Percentiles rank a stretch among this genome's conserved stretches.
These are phyloP conservation scores for Andrena bucephala DNA, from an alignment of 2,888 invertebrate species.

Conservation along the genomic window DNA sequence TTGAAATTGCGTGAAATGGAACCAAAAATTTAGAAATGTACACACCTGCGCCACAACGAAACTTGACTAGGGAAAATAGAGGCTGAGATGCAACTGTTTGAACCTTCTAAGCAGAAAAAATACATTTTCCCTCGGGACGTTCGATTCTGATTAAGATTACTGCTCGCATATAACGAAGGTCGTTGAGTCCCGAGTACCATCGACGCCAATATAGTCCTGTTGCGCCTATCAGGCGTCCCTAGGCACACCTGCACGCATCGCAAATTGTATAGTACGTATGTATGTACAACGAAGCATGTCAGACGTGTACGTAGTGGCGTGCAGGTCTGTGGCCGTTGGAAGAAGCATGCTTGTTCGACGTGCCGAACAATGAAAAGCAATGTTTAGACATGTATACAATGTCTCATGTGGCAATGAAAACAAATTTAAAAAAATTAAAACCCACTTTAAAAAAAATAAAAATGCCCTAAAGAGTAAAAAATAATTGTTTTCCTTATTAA, in stretches of 20 bases:
- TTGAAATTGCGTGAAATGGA: not conserved
- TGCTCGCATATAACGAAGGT: constrained; percentile 56
- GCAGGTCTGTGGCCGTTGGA: constrained; percentile 54
- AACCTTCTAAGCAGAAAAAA: constrained; percentile 36
- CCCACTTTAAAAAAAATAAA: no score
- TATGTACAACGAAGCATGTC: constrained; percentile 59
- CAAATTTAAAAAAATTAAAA: not conserved
- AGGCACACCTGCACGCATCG: constrained; percentile 58
- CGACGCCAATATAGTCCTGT: constrained; percentile 31
- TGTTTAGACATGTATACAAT: constrained; percentile 19
- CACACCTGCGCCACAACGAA: not conserved
- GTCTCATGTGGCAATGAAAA: constrained; percentile 4
- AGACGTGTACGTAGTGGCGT: constrained; percentile 60
- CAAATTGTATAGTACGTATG: constrained; percentile 45
- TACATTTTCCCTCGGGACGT: constrained; percentile 44
- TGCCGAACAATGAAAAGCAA: constrained; percentile 31
- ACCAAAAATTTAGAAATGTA: not conserved
- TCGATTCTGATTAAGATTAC: constrained; percentile 52
- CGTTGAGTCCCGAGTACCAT: constrained; percentile 26
- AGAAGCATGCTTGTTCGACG: constrained; percentile 24
- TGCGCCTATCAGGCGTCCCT: constrained; percentile 33
- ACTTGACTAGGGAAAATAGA: constrained; percentile 16
- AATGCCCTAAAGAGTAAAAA: no score
- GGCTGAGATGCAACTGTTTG: constrained; percentile 31
- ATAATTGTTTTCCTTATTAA: no score